Evolutionary conservation across 1,140 invertebrate genomes (phyloP).

Genomic region (Lutraria rhynchaena): DNA sequence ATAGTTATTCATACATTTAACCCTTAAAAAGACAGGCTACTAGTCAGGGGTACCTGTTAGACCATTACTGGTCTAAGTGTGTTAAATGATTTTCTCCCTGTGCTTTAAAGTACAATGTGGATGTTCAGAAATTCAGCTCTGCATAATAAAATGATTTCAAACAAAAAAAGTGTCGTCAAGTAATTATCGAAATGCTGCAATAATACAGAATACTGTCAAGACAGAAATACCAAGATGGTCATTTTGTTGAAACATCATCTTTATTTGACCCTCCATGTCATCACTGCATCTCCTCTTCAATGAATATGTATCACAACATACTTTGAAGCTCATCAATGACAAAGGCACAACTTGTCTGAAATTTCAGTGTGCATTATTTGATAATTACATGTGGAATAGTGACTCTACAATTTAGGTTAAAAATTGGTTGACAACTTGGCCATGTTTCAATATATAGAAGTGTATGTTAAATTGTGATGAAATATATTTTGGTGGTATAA

Average conservation of each 20-base stretch:
- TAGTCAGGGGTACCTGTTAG: no score
- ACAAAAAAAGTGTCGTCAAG: not conserved
- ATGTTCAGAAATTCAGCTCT: not conserved
- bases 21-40: no score
- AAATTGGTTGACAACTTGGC: not conserved
- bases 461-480: not conserved
- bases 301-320: constrained; percentile 32
- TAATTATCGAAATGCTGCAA: not conserved
- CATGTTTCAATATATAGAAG: not conserved
- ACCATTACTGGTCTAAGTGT: no score
- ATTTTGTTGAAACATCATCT: not conserved
- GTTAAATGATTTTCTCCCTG: no score
- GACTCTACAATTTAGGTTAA: not conserved
- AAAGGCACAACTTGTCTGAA: constrained; percentile 39
- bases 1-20: no score
- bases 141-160: not conserved
- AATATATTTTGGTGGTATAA: not conserved
- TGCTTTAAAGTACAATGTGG: no score
- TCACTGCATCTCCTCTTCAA: constrained; percentile 14
- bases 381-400: no score
- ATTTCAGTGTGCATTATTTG: no score
- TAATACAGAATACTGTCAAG: not conserved
- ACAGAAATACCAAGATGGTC: no score
- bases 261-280: not conserved
- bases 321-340: constrained; percentile 46